Percentiles rank a stretch among this genome's conserved stretches.
phyloP scores from a whole-genome alignment of 1,140 invertebrate species.

The Trichomalopsis sarcophagae region DNA sequence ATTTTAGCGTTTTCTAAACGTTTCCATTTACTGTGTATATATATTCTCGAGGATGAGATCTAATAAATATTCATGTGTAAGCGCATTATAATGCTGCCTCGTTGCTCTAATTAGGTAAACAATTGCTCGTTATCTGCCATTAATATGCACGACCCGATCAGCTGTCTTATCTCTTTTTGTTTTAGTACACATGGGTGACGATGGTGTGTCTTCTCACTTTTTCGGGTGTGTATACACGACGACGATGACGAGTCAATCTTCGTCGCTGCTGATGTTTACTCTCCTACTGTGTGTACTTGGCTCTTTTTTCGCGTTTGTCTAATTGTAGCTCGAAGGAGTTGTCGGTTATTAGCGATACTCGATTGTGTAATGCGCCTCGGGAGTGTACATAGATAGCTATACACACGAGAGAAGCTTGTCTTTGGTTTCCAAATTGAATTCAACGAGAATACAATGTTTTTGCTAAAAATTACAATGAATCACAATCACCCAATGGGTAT shows the following conservation, averaged over 20 bases:
- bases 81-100: background rate
- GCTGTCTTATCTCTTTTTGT: background rate
- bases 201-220: background rate
- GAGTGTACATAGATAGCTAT: too few species aligned
- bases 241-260: background rate
- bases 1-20: background rate
- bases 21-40: background rate
- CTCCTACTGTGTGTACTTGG: too few species aligned
- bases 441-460: too few species aligned
- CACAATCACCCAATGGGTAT: background rate
- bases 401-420: too few species aligned
- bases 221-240: background rate
- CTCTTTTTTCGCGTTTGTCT: too few species aligned
- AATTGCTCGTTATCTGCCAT: slow-evolving; percentile 2
- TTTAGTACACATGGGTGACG: background rate
- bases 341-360: too few species aligned
- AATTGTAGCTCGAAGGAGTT: too few species aligned
- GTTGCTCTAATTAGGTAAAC: background rate
- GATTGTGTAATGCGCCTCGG: too few species aligned
- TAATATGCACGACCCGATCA: slow-evolving; percentile 5
- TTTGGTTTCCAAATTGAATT: too few species aligned
- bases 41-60: background rate
- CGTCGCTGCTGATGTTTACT: too few species aligned
- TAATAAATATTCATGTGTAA: background rate
- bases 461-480: too few species aligned